These are phyloP conservation scores for Drosophila ercepeae DNA, from an alignment of 1,140 invertebrate genomes.

Conservation along the genomic window DNA sequence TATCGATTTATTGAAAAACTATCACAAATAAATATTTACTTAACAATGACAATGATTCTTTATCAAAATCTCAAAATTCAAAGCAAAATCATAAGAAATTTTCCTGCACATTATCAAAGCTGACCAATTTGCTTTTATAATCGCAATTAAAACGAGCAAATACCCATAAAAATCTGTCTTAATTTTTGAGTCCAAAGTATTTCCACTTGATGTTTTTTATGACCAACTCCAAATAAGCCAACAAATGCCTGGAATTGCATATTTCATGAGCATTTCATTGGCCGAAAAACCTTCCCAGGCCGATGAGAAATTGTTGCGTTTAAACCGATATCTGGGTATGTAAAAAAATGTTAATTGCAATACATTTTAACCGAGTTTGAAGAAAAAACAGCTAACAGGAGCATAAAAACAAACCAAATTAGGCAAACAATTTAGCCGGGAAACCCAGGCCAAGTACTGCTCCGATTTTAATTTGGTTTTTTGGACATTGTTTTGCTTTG, in stretches of 20 bases:
- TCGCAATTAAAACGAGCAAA: not conserved
- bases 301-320: constrained; percentile 75
- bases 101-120: not conserved
- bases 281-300: constrained; percentile 61
- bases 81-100: not conserved
- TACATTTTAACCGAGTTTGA: constrained; percentile 50
- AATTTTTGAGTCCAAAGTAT: constrained; percentile 32
- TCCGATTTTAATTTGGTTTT: constrained; percentile 76
- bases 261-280: constrained; percentile 56
- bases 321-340: constrained; percentile 27
- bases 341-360: constrained; percentile 73
- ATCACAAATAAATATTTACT: not conserved
- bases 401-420: constrained; percentile 54
- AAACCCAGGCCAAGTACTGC: constrained; percentile 70
- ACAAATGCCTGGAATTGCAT: constrained; percentile 51
- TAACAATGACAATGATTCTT: not conserved
- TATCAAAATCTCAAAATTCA: not conserved
- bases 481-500: constrained; percentile 49
- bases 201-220: constrained; percentile 29
- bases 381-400: constrained; percentile 15
- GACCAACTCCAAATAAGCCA: constrained; percentile 24
- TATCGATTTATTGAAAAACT: not conserved
- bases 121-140: constrained; percentile 1
- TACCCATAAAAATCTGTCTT: constrained; percentile 34
- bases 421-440: constrained; percentile 78